These are phyloP conservation scores for Galago senegalensis DNA, from an alignment of 2,797 vertebrate species.

Conservation along the genomic window DNA sequence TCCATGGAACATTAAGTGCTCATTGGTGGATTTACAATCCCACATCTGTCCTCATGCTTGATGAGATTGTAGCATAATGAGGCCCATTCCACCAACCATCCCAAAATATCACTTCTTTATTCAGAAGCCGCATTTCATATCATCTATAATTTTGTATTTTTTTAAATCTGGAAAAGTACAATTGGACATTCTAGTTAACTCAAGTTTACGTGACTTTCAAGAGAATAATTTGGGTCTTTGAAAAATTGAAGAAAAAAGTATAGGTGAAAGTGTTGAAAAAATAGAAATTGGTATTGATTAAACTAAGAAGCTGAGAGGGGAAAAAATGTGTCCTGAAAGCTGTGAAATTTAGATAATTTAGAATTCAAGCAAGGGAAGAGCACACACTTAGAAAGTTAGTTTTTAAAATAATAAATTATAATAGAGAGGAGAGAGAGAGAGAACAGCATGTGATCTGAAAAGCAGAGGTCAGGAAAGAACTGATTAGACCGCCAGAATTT, in stretches of 20 bases:
- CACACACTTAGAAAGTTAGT: neutral
- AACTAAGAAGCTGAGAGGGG: neutral
- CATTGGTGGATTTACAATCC: neutral
- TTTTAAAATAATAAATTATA: neutral
- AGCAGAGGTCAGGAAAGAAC: neutral
- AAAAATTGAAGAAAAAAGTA: neutral
- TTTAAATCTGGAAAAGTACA: neutral
- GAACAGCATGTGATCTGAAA: neutral
- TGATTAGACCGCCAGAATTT: neutral
- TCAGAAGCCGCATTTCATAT: neutral
- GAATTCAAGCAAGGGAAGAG: neutral
- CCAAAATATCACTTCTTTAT: neutral
- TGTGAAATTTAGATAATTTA: conserved; percentile 16
- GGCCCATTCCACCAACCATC: neutral
- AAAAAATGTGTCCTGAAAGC: neutral
- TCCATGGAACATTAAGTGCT: neutral
- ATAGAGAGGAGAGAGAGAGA: neutral
- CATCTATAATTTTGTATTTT: neutral
- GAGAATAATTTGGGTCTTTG: neutral
- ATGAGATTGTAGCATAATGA: neutral
- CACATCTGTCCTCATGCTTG: neutral
- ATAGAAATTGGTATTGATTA: neutral
- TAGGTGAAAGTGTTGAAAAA: neutral
- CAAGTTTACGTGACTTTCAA: neutral
- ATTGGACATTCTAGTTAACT: neutral